Percentiles rank a stretch among this genome's conserved stretches.
phyloP scores from a whole-genome alignment of 1,140 invertebrate species.

The Paracyclopina nana region DNA sequence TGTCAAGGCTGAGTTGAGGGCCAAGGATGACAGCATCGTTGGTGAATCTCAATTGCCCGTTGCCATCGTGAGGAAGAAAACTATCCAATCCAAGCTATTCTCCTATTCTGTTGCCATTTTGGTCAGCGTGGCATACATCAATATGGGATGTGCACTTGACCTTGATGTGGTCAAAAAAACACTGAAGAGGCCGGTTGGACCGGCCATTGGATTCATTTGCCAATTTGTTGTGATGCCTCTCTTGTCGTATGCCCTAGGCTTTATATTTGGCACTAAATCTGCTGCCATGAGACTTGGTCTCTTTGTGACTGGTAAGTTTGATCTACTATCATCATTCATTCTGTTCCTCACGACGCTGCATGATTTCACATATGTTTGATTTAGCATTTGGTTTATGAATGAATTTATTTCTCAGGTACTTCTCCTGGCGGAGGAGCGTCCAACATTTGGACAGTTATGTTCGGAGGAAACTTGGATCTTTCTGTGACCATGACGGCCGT shows the following conservation, averaged over 20 bases:
- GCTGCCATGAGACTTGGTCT: conserved; percentile 13
- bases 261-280: conserved; percentile 1
- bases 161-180: conserved; percentile 45
- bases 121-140: conserved; percentile 67
- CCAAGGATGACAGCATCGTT: conserved; percentile 18
- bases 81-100: conserved; percentile 51
- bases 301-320: conserved; percentile 15
- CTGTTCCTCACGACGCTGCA: background rate
- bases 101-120: conserved; percentile 50
- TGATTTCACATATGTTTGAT: background rate
- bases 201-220: conserved; percentile 52
- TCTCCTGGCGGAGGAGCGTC: conserved; percentile 77
- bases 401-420: conserved; percentile 39
- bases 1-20: conserved; percentile 22
- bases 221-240: conserved; percentile 78
- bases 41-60: too few relatives aligned
- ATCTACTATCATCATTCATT: background rate
- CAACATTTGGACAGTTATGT: conserved; percentile 79
- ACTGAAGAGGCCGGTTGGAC: conserved; percentile 54
- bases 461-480: conserved; percentile 56
- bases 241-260: conserved; percentile 33
- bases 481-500: conserved; percentile 28
- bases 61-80: conserved; percentile 38
- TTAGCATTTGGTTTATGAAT: background rate
- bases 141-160: conserved; percentile 79